Evolutionary conservation across 2,888 invertebrate species (phyloP).

Genomic region (Eristalis pertinax): DNA sequence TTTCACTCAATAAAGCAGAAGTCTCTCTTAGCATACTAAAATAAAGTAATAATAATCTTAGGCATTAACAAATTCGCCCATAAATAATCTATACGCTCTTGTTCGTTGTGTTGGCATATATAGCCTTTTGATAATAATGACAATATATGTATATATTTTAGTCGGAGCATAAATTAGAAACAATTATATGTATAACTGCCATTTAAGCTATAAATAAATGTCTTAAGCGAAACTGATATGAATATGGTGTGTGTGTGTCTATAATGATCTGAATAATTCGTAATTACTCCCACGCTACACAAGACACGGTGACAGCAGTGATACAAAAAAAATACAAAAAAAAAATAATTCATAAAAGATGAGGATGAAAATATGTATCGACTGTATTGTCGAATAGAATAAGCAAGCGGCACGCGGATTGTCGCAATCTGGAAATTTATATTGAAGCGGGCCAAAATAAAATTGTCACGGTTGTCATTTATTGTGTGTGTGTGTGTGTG

Average conservation of each 20-base stretch:
- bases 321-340: neutral
- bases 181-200: slow-evolving; percentile 53
- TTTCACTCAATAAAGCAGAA: neutral
- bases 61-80: neutral
- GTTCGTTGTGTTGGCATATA: neutral
- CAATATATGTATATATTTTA: slow-evolving; percentile 14
- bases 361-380: neutral
- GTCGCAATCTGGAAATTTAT: slow-evolving; percentile 42
- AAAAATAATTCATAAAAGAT: neutral
- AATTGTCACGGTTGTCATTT: neutral
- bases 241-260: slow-evolving; percentile 8
- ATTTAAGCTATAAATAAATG: slow-evolving; percentile 57
- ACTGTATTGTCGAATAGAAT: neutral
- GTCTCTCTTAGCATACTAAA: neutral
- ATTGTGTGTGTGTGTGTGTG: neutral
- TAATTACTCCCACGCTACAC: slow-evolving; percentile 47
- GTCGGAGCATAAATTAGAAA: slow-evolving; percentile 26
- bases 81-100: slow-evolving; percentile 1
- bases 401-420: slow-evolving; percentile 27
- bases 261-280: slow-evolving; percentile 49
- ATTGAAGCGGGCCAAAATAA: neutral
- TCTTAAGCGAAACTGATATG: slow-evolving; percentile 25
- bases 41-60: slow-evolving; percentile 3
- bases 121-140: neutral
- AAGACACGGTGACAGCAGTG: slow-evolving; percentile 29